Percentiles rank a stretch among this genome's conserved stretches.
Evolutionary conservation across 2,113 vertebrate species (phyloP).

Genomic region (Tachysurus vachellii): DNA sequence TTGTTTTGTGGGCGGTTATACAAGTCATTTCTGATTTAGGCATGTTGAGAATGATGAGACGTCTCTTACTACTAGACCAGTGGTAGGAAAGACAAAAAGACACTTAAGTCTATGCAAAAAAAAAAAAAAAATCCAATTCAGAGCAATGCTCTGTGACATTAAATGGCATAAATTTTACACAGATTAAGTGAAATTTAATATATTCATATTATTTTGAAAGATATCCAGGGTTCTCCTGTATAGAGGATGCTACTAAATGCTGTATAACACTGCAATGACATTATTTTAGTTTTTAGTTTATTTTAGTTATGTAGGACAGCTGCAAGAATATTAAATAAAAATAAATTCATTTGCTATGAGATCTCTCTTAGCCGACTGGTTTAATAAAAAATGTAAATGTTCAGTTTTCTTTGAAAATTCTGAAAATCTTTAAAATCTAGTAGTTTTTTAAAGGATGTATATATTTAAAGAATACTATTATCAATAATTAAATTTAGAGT

Average conservation of each 20-base stretch:
- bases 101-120: neutral
- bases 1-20: neutral
- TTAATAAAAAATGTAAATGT: neutral
- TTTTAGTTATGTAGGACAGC: neutral
- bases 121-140: neutral
- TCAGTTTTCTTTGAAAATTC: neutral
- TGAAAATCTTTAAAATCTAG: neutral
- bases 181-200: neutral
- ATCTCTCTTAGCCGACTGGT: neutral
- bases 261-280: neutral
- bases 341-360: neutral
- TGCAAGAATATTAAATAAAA: neutral
- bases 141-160: no score
- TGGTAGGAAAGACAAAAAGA: neutral
- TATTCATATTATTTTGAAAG: neutral
- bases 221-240: neutral
- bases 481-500: neutral
- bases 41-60: neutral
- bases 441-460: neutral
- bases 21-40: neutral
- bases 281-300: no score
- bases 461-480: neutral
- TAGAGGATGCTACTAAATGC: neutral
- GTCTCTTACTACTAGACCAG: neutral
- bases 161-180: neutral